Evolutionary conservation across 92 coral and sea anemone species (phyloP), one percentile per base, ranked within the genome.

Genomic region (Umimayanthus chanpuru): DNA sequence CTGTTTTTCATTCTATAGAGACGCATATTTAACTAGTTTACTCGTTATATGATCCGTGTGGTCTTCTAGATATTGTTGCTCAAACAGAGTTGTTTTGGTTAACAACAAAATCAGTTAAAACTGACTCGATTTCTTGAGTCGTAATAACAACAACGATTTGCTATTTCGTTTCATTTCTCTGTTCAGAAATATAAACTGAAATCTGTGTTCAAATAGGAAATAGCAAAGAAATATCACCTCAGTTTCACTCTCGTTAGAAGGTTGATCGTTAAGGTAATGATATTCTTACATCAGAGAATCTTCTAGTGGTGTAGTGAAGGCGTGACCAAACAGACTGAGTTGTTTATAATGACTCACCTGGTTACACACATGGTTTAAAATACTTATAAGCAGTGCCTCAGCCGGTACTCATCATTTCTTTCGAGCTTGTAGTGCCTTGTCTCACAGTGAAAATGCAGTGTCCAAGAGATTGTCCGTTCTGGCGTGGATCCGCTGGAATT

Each of bases 301-400:
- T 83, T 83, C 87, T 83, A 68, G 87, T 83, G 64, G 64, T 82
- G 77, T 68, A 83, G 78, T 83, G 87, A 83, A 83, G 87, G 87
- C 87, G 87, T 83, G 87, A 83, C 87, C 87, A 83, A 83, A 83
- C 78, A 83, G n/a, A 15, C 41, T 6, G 9, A 67, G 87, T 83
- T 83, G 87, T 83, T 83, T 83, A 47, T 76, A 20, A 47, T 70
- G 87, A 28, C 84, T 83, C 77, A 29, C 77, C 56, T 83, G 87
- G 87, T 5, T 28, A 83, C 87, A 53, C 64, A 68, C 66, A 44
- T 23, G 58, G 32, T 25, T 47, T 25, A 78, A 29, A 78, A 47
- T 36, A 39, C 61, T 83, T 83, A 83, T 83, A 83, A 83, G 87
- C 78, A 70, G 58, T 6, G 1, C 3, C 20, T 38, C 14, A 36